Base-by-base conservation (phyloP, 2,888 invertebrate species). In the Lasioglossum pauxillum region DNA sequence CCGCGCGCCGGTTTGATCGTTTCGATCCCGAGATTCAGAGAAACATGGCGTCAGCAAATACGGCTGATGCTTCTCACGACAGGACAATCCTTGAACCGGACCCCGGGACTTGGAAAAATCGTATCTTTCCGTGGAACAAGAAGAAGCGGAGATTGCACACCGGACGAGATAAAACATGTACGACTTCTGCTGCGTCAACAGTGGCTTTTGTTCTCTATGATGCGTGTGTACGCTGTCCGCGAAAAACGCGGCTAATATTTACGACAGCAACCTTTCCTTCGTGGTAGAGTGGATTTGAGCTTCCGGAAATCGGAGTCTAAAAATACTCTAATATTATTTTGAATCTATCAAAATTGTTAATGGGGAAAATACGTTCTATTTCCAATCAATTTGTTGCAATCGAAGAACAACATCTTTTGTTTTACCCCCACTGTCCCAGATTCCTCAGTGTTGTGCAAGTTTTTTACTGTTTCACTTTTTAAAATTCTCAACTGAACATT, bases 111-210 rank as follows among this genome's bases (percentile, higher is more conserved):
- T 84, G 82, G 64, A 82, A 84, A 82, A 77, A 75, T 71, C 88
- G 82, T 72, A 84, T 78, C 74, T 86, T 89, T 82, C 85, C 80
- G 75, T n/a, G 72, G 80, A 85, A 90, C 64, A 77, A 69, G 80
- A 60, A 76, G 84, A 83, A 86, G 80, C 80, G 77, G 85, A 90
- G 88, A 88, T 80, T 75, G 82, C 75, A 78, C 75, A 38, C 64
- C 72, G 83, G 88, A 74, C 49, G 85, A 89, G 89, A 89, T 89
- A 90, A 90, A 89, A 85, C 89, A 85, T 90, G 90, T 87, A 80
- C 80, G 82, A 78, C 85, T 80, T 83, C 73, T 77, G 79, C 85
- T 64, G 75, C 35, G 77, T 75, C 74, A 64, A 69, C 75, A 75
- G 44, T 27, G 49, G 38, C 72, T 78, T 74, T 83, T 67, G 46